phyloP scores from a whole-genome alignment of 2,113 vertebrate species.

The Microtus ochrogaster region DNA sequence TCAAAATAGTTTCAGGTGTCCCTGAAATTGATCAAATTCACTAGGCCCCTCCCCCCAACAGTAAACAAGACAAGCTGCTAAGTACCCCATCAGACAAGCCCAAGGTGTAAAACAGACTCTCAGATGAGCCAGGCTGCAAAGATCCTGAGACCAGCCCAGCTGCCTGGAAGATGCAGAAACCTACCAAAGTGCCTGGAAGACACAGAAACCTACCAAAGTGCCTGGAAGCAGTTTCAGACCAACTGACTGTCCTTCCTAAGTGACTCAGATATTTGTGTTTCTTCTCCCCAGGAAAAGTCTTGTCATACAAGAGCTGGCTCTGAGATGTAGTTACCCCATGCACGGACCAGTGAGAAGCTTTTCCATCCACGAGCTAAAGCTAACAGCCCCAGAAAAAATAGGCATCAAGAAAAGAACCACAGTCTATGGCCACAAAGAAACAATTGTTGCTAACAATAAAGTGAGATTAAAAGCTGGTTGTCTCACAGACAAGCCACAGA shows the following conservation, averaged over 20 bases:
- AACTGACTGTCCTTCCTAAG: not conserved
- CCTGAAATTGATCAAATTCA: not conserved
- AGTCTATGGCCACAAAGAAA: not conserved
- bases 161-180: no score
- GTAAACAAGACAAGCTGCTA: not conserved
- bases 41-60: not conserved
- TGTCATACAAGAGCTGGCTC: not conserved
- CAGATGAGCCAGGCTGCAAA: not conserved
- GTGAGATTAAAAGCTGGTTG: not conserved
- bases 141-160: not conserved
- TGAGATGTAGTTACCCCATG: not conserved
- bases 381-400: not conserved
- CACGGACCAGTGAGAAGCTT: not conserved
- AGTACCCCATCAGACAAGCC: not conserved
- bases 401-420: not conserved
- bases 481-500: not conserved
- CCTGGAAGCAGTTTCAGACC: not conserved
- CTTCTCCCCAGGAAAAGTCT: not conserved
- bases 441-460: not conserved
- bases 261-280: not conserved
- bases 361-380: not conserved
- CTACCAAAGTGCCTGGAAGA: no score
- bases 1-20: not conserved
- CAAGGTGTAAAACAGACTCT: not conserved
- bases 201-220: no score